Percentiles rank a stretch among this genome's conserved stretches.
Evolutionary conservation across 1,140 invertebrate species (phyloP).

Genomic region (Grapholita molesta): DNA sequence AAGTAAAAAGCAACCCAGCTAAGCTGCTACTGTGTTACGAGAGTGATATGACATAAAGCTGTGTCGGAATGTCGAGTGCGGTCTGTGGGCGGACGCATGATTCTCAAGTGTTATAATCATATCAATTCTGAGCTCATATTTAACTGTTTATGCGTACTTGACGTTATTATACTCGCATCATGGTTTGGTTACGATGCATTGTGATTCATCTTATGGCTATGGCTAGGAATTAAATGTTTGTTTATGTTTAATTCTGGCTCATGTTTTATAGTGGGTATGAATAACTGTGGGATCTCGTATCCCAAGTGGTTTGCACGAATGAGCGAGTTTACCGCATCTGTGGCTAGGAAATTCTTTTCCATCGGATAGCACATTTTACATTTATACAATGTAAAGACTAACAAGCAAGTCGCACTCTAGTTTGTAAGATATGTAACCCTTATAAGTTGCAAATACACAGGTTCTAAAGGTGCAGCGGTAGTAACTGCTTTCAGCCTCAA

Average conservation of each 20-base stretch:
- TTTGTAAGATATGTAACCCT: too few species aligned
- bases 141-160: constrained; percentile 8
- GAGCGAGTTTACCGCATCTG: neutral
- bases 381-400: too few species aligned
- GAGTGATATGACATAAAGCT: constrained; percentile 8
- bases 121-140: constrained; percentile 15
- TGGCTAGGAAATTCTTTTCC: neutral
- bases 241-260: neutral
- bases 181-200: neutral
- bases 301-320: neutral
- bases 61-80: constrained; percentile 5
- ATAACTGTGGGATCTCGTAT: neutral
- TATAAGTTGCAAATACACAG: too few species aligned
- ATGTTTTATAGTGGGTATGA: neutral
- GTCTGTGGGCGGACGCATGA: constrained; percentile 12
- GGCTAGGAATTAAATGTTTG: neutral
- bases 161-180: constrained; percentile 6
- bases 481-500: too few species aligned
- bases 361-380: neutral
- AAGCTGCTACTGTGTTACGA: neutral
- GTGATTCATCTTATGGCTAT: neutral
- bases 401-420: too few species aligned
- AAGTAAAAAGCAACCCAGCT: neutral
- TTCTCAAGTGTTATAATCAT: constrained; percentile 15
- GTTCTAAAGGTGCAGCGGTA: too few species aligned